Evolutionary conservation across 2,797 vertebrate species (phyloP).

Genomic region (Rallus crepitans): DNA sequence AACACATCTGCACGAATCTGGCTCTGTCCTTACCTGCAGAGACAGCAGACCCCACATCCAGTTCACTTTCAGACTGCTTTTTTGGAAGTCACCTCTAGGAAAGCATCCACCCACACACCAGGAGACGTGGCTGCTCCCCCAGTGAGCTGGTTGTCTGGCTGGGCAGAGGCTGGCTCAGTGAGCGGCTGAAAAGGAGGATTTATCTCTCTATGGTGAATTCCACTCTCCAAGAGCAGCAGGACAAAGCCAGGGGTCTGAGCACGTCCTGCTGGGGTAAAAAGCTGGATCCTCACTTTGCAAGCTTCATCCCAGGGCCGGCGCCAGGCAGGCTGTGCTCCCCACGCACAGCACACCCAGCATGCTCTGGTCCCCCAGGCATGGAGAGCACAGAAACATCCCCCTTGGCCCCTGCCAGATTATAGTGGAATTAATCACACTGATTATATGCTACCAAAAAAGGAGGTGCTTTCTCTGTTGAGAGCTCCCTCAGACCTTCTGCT

Average conservation of each 20-base stretch:
- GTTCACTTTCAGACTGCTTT: neutral
- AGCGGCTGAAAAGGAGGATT: neutral
- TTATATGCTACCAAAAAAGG: constrained; percentile 80
- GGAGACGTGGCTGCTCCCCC: neutral
- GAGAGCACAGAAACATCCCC: constrained; percentile 49
- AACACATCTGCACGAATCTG: neutral
- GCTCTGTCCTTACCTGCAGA: neutral
- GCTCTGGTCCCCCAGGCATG: constrained; percentile 32
- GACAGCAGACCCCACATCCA: neutral
- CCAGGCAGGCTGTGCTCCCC: neutral
- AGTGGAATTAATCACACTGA: constrained; percentile 67
- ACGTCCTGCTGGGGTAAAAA: neutral
- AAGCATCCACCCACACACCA: neutral
- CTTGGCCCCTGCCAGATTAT: constrained; percentile 55
- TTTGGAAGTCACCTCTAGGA: neutral
- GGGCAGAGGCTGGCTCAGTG: neutral
- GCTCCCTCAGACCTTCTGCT: constrained; percentile 49
- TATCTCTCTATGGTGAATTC: neutral
- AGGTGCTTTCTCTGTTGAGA: constrained; percentile 51
- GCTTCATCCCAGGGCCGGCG: neutral
- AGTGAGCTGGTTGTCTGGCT: neutral
- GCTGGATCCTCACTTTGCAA: neutral
- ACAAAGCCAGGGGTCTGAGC: neutral
- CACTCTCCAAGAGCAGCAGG: neutral
- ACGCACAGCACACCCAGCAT: neutral